Evolutionary conservation across 2,113 vertebrate genomes (phyloP), one percentile per base, ranked within the genome.

Genomic region (Hemibagrus wyckioides): DNA sequence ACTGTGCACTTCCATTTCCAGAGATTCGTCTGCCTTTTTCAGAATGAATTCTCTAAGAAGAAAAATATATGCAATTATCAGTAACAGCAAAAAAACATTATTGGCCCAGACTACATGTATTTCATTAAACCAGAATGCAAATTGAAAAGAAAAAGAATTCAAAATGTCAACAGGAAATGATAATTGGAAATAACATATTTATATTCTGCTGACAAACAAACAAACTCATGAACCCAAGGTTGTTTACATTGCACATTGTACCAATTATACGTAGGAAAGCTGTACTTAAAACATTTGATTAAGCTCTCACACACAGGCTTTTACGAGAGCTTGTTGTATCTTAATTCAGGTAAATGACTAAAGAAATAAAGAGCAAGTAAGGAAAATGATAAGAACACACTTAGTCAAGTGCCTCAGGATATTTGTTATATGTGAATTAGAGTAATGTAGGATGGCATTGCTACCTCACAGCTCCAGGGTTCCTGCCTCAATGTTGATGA

Each of bases 1-100:
- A 77, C 77, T 81, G 33, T 88, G 67, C 75, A 84, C 65, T 88
- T 82, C 69, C 67, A 80, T 80, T 84, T 61, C 33, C 36, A 25
- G 52, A 81, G 30, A 41, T 69, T 33, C 0, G 1, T 21, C 11
- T 87, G 44, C 33, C 54, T 67, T 86, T 61, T 76, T 25, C 48
- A 67, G n/a, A 85, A 85, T 76, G 21, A 85, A 30, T 87, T 30
- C 11, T 59, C 33, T 25, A n/a, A 48, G 57, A 50, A 85, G 65
- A 57, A 50, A 21, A 84, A 84, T 76, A 2, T 65, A 50, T 15
- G 21, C n/a, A 54, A 76, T 82, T 85, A 82, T 85, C 44, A 82
- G 87, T 80, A 80, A 36, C 52, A 85, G 87, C 9, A 15, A 48
- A 77, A 90, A 83, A 54, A 75, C 21, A 7, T 6, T 52, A 61